Percentiles rank a stretch among this genome's conserved stretches.
Conservation (phyloP, 2,113 vertebrate genomes). For the Aptenodytes patagonicus region DNA sequence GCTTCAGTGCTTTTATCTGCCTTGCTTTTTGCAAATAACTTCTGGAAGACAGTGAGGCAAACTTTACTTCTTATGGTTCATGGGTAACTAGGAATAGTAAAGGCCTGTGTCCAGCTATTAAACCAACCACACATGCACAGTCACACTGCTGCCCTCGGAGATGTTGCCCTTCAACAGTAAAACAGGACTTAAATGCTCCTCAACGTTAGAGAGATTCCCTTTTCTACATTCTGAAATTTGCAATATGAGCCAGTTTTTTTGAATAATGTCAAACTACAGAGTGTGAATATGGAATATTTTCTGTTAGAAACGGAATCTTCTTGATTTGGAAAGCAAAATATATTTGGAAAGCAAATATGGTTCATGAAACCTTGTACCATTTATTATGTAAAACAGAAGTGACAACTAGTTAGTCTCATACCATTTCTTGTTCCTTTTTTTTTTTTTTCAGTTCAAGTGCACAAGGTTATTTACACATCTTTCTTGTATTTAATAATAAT, state of each 20-base stretch:
- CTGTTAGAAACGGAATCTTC: background rate
- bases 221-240: background rate
- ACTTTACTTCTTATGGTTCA: background rate
- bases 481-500: background rate
- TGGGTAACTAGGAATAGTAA: background rate
- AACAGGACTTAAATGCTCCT: background rate
- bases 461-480: background rate
- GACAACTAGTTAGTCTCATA: background rate
- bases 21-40: background rate
- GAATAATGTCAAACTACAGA: background rate
- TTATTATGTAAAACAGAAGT: background rate
- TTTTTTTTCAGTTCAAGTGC: background rate
- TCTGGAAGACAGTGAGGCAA: background rate
- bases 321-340: background rate
- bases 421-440: background rate
- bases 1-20: background rate
- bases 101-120: background rate
- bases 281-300: background rate
- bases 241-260: background rate
- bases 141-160: background rate
- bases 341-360: background rate
- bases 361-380: background rate
- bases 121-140: accelerated
- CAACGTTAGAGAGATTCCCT: background rate
- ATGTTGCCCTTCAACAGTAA: background rate